These are phyloP conservation scores for Chironomus riparius DNA, from an alignment of 2,888 invertebrate genomes.

Conservation along the genomic window DNA sequence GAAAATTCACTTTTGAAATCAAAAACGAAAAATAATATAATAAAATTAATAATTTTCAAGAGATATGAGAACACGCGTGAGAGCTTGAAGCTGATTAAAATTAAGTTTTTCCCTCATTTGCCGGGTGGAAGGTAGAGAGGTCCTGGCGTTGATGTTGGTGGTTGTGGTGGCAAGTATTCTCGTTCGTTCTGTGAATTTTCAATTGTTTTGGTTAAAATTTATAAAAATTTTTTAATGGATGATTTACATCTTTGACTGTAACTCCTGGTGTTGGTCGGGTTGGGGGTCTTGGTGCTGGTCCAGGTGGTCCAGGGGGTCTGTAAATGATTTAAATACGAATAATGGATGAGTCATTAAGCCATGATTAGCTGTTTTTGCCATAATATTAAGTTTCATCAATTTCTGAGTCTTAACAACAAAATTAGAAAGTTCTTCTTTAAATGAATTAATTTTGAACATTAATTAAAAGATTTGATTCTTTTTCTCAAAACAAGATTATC, in stretches of 20 bases:
- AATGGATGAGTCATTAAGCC: no score
- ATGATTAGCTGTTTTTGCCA: no score
- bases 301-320: neutral
- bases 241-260: neutral
- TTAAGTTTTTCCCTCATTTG: neutral
- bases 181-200: neutral
- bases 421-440: no score
- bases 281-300: neutral
- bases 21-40: no score
- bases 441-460: no score
- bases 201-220: neutral
- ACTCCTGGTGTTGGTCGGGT: neutral
- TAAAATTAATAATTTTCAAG: no score
- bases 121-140: neutral
- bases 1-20: neutral
- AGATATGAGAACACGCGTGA: neutral
- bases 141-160: neutral
- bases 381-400: no score
- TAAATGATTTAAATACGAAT: neutral
- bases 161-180: neutral
- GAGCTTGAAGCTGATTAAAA: neutral
- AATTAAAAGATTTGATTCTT: no score
- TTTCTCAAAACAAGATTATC: no score
- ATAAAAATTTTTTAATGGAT: neutral
- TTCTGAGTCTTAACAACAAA: no score